Conservation (phyloP, 2,888 invertebrate genomes). For the Scaptomyza polygonia region DNA sequence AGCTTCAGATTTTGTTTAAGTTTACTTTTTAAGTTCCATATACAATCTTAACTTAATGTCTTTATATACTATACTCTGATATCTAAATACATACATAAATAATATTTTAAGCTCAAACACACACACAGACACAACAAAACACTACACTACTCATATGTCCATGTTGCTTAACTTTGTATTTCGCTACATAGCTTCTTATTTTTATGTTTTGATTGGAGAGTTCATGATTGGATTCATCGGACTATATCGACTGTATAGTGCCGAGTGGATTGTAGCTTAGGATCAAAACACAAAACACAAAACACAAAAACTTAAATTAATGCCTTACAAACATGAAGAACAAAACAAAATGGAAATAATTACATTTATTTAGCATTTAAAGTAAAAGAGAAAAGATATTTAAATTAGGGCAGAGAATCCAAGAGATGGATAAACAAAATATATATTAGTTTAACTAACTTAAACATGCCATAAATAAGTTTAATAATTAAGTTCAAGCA, state of each 20-base stretch:
- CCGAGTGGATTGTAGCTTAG: constrained; percentile 36
- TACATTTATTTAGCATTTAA: constrained; percentile 66
- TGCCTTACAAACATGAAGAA: constrained; percentile 61
- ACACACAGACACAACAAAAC: constrained; percentile 20
- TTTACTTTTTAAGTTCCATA: constrained; percentile 31
- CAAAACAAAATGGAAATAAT: constrained; percentile 31
- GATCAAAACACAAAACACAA: constrained; percentile 28
- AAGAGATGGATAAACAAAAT: constrained; percentile 11
- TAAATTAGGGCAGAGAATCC: constrained; percentile 18
- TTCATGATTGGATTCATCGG: constrained; percentile 3
- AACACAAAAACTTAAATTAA: constrained; percentile 65
- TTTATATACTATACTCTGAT: constrained; percentile 48
- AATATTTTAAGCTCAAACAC: constrained; percentile 55
- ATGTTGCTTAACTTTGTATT: constrained; percentile 57
- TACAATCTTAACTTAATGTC: constrained; percentile 54
- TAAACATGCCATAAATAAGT: constrained; percentile 77
- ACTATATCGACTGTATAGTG: constrained; percentile 8
- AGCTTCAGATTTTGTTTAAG: no score
- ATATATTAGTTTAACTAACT: constrained; percentile 73
- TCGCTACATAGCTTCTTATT: constrained; percentile 42
- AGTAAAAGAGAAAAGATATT: constrained; percentile 37
- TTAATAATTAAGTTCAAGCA: constrained; percentile 55
- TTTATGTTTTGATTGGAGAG: not conserved
- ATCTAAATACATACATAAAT: constrained; percentile 49
- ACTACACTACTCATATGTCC: constrained; percentile 28